Base-by-base conservation (phyloP, 2,888 invertebrate genomes). In the Oconnorella tubifera region DNA sequence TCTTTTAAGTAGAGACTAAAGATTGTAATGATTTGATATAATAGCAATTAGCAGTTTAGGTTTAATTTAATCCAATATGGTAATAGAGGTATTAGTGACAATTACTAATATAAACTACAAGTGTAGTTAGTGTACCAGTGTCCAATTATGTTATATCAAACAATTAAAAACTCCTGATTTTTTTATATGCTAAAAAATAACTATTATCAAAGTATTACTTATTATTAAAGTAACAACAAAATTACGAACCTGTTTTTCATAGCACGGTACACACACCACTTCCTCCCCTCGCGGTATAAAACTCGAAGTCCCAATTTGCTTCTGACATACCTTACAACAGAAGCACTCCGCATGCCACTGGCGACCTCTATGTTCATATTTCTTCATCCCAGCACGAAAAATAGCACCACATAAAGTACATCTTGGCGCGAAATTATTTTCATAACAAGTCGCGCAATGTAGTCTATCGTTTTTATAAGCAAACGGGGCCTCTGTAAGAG, bases 341-440 rank as follows among this genome's bases (percentile, higher is more conserved):
- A 63, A 63, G 32, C 63, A 63, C 33, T 63, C 63, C 14, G 59
- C 58, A 28, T 63, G 63, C 63, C 63, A 63, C 33, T 63, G 63
- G 3, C 63, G 6, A 1, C 63, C 63, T 29, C 56, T 63, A 59
- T 63, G 60, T 28, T 66, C 66, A 27, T 62, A 66, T 49, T 66
- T 66, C 59, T 66, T 66, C 66, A 66, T 66, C 23, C 66, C 66
- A 32, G 66, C 66, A 25, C 66, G 56, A 59, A 66, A 66, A 27
- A 66, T 66, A 33, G 63, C 62, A 0, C 62, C 55, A 56, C 66
- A 66, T 29, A 62, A 62, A 0, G 66, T 62, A 55, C 66, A 66
- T 2, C 59, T 27, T 33, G 62, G 50, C 4, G 66, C 66, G 51
- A 66, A 66, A 19, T 61, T 58, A 56, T 50, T 62, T 33, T 66